A percentile compares a stretch with the other conserved stretches of the same genome.
phyloP scores from a whole-genome alignment of 2,113 vertebrate genomes.

The Pseudorhombus dupliciocellatus region DNA sequence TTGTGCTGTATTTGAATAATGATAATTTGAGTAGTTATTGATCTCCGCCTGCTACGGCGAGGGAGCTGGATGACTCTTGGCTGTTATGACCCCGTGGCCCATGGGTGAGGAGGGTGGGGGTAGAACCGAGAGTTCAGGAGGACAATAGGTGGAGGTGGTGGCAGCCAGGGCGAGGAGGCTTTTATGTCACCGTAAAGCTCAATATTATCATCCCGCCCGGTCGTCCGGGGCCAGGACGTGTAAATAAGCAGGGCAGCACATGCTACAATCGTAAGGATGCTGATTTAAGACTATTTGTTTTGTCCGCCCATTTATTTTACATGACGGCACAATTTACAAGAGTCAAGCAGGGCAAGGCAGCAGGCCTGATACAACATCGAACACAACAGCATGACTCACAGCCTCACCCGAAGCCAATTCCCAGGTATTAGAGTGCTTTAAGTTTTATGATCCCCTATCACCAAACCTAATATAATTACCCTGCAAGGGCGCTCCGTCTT shows the following conservation, averaged over 20 bases:
- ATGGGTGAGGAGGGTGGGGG: conserved; percentile 18
- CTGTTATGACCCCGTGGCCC: conserved; percentile 37
- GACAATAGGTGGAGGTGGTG: conserved; percentile 37
- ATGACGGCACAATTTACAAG: conserved; percentile 80
- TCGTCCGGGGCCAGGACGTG: conserved; percentile 48
- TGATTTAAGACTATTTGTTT: conserved; percentile 84
- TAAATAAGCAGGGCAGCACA: conserved; percentile 69
- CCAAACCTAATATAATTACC: conserved; percentile 84
- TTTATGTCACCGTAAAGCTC: conserved; percentile 78
- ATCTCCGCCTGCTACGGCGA: conserved; percentile 45
- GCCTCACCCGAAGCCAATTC: conserved; percentile 78
- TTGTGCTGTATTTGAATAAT: conserved; percentile 64
- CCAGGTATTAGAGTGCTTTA: conserved; percentile 83
- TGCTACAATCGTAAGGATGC: conserved; percentile 59
- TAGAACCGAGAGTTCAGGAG: conserved; percentile 36
- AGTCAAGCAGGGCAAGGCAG: conserved; percentile 31
- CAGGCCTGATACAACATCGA: conserved; percentile 57
- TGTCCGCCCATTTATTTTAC: conserved; percentile 76
- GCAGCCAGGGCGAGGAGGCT: conserved; percentile 37
- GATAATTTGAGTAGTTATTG: conserved; percentile 71
- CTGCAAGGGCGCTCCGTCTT: conserved; percentile 84
- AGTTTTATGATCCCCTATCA: conserved; percentile 83
- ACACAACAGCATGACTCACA: conserved; percentile 76
- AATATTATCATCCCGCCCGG: conserved; percentile 74
- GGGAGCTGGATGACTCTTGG: conserved; percentile 47